These are phyloP conservation scores for Alexandromys fortis DNA, from an alignment of 2,113 vertebrate species.

Conservation along the genomic window DNA sequence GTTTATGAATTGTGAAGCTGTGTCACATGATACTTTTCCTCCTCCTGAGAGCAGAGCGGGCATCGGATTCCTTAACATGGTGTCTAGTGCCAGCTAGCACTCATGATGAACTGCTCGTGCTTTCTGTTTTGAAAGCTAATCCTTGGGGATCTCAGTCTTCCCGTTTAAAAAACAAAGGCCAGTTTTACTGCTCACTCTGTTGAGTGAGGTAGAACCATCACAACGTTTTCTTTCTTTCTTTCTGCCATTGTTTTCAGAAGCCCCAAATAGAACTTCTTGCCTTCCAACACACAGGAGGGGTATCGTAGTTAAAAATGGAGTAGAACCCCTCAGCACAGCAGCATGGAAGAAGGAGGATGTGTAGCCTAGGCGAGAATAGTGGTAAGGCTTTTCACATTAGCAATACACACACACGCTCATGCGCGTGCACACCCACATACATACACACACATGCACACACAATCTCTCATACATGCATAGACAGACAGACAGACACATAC, in stretches of 20 bases:
- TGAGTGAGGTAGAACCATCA: neutral
- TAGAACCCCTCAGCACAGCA: neutral
- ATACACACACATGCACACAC: neutral
- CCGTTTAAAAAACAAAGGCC: neutral
- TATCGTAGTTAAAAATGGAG: neutral
- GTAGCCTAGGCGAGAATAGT: neutral
- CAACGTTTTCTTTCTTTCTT: neutral
- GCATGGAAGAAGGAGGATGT: neutral
- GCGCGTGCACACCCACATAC: neutral
- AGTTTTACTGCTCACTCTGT: neutral
- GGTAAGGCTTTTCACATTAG: neutral
- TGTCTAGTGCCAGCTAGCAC: too few species aligned
- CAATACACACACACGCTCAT: fast-evolving
- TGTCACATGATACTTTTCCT: neutral
- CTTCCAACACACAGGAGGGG: neutral
- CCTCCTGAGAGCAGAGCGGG: neutral
- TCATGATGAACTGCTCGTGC: neutral
- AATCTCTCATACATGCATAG: too few species aligned
- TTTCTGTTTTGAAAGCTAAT: neutral
- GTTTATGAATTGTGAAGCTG: neutral
- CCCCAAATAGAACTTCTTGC: neutral
- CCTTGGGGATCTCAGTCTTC: neutral
- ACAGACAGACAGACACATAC: too few species aligned
- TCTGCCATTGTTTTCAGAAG: neutral
- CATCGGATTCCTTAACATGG: neutral